A percentile compares a stretch with the other conserved stretches of the same genome.
These are phyloP conservation scores for Macrosteles quadrilineatus DNA, from an alignment of 1,140 invertebrate genomes.

Conservation along the genomic window DNA sequence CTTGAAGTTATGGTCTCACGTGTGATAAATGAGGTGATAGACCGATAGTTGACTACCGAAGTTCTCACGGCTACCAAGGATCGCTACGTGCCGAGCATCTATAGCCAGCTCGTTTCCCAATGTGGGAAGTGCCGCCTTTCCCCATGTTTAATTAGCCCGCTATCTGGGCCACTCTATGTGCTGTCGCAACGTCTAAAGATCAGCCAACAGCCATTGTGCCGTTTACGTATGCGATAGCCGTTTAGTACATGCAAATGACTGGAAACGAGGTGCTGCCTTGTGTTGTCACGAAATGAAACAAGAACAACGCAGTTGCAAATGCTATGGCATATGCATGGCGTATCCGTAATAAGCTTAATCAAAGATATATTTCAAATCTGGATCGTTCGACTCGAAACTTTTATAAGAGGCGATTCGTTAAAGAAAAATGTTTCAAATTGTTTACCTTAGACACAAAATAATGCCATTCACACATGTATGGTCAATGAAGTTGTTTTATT, in stretches of 20 bases:
- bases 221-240: constrained; percentile 1
- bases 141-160: constrained; percentile 18
- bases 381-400: too few species aligned
- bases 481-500: too few species aligned
- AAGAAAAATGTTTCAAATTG: too few species aligned
- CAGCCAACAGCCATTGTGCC: not conserved
- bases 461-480: too few species aligned
- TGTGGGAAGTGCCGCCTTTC: constrained; percentile 16
- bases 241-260: too few species aligned
- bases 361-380: too few species aligned
- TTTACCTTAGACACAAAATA: too few species aligned
- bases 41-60: not conserved
- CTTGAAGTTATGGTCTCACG: not conserved
- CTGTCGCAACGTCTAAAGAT: not conserved
- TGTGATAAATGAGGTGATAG: constrained; percentile 1
- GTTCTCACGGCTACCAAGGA: not conserved
- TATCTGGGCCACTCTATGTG: constrained; percentile 7
- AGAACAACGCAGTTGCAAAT: not conserved
- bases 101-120: constrained; percentile 3
- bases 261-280: too few species aligned
- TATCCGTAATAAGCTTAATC: not conserved
- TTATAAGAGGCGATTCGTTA: too few species aligned
- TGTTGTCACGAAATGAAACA: not conserved
- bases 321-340: not conserved
- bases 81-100: not conserved